phyloP scores from a whole-genome alignment of 64 coral and sea anemone species.

The Pachyseris speciosa region DNA sequence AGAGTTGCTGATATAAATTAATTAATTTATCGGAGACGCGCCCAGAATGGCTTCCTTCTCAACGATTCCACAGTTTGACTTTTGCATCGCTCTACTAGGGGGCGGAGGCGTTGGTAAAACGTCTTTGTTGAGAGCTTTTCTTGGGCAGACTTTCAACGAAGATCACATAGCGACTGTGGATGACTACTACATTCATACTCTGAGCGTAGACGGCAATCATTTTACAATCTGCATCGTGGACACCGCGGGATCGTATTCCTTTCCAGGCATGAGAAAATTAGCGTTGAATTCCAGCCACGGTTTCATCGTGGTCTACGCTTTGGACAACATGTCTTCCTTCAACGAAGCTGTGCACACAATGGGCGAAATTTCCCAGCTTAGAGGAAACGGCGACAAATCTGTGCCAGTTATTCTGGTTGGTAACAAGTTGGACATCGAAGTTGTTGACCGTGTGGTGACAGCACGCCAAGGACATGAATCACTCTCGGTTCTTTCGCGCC shows the following conservation, averaged over 20 bases:
- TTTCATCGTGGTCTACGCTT: slow-evolving; percentile 75
- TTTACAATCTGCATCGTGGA: slow-evolving; percentile 74
- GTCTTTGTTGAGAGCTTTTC: slow-evolving; percentile 70
- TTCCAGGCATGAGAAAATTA: slow-evolving; percentile 79
- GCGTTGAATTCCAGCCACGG: slow-evolving; percentile 73
- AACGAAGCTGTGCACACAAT: slow-evolving; percentile 59
- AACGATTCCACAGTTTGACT: slow-evolving; percentile 54
- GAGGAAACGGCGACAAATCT: neutral
- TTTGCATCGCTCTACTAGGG: slow-evolving; percentile 81
- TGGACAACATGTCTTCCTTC: slow-evolving; percentile 73
- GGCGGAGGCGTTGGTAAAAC: slow-evolving; percentile 83
- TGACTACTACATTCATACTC: slow-evolving; percentile 75
- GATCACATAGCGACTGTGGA: slow-evolving; percentile 79
- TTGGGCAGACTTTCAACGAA: slow-evolving; percentile 72
- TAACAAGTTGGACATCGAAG: slow-evolving; percentile 80
- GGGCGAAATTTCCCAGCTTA: slow-evolving; percentile 52
- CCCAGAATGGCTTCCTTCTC: slow-evolving; percentile 34
- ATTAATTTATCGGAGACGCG: neutral
- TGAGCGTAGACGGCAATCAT: slow-evolving; percentile 48
- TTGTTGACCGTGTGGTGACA: slow-evolving; percentile 38
- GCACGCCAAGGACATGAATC: slow-evolving; percentile 29
- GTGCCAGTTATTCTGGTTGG: slow-evolving; percentile 49
- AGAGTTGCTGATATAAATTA: neutral
- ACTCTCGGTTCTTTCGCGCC: slow-evolving; percentile 32
- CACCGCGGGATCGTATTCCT: slow-evolving; percentile 76